Evolutionary conservation across 2,113 vertebrate species (phyloP), one percentile per base, ranked within the genome.

Genomic region (Oryzias melastigma): DNA sequence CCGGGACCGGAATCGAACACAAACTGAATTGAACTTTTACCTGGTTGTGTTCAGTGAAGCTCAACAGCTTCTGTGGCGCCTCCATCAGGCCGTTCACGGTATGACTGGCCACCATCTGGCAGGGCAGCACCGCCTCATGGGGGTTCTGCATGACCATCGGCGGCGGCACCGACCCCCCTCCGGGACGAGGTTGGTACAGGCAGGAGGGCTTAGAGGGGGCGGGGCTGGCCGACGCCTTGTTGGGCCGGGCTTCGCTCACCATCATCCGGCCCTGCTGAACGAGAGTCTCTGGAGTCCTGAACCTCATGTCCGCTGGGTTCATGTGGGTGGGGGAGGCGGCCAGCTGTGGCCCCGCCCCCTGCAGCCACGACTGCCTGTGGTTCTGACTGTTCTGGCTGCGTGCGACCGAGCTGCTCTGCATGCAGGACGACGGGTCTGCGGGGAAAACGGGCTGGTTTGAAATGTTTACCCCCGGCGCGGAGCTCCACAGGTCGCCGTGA

Each of bases 31-130:
- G 35, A 14, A 7, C 6, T 35, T 6, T 81, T 80, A 92, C 91
- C 90, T 85, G 87, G 1, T 69, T 78, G 62, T 87, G 85, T 22
- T 73, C 66, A 14, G 58, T 77, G 19, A 82, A 91, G 73, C 65
- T 68, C 4, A 84, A 73, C 58, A 71, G 86, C 0, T 41, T 72
- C 66, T 79, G 86, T 0, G 58, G 84, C 41, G 58, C 52, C 1
- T 43, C 51, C 1, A 45, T 4, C 0, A 65, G 68, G 22, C 19
- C 16, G 1, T 80, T 77, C 0, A 65, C 41, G 65, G 70, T 44
- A 5, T 86, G 71, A 18, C 62, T 72, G 1, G 20, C 17, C 7
- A 63, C 4, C 0, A 81, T 61, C 5, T 77, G 82, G 66, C 79
- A 88, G 3, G 54, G 49, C 12, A 52, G 24, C 0, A 12, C n/a